Evolutionary conservation across 2,113 vertebrate species (phyloP), one percentile per base, ranked within the genome.

Genomic region (Tamias sibiricus): DNA sequence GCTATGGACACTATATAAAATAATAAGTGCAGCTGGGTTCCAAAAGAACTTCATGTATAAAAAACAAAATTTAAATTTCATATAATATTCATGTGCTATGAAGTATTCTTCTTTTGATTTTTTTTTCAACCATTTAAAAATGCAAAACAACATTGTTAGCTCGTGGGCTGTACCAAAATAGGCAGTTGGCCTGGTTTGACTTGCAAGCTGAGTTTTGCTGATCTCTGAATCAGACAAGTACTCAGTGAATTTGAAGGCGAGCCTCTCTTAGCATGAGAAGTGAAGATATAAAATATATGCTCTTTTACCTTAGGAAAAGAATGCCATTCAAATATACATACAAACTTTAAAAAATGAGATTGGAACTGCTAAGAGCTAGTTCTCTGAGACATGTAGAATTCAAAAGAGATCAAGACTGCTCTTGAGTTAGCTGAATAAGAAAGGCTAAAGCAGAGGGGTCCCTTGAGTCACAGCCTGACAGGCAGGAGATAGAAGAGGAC

Each of bases 51-150:
- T 66, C 13, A 22, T 2, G 8, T 20, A 44, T 40, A 8, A 40
- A 66, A 92, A 88, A 6, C 54, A 1, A 93, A 90, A 57, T 59
- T 37, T 82, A 93, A 91, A 52, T 40, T 62, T 87, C 54, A 24
- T 72, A 24, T 49, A 44, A 40, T 19, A 64, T 80, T 37, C 26
- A 71, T 20, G 16, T n/a, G 3, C 16, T 5, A 87, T 30, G 37
- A 64, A 79, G 6, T 74, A 77, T 24, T 71, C 40, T 24, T 71
- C 54, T 52, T 32, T n/a, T 30, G 3, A 35, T 26, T 26, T 76
- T 76, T 90, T 82, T 86, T 32, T 32, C 26, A 87, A 28, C 2
- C 3, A 24, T 26, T 86, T 92, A 77, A 47, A 83, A 89, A 83
- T 40, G 1, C 16, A 42, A 20, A 69, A 69, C 3, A 11, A 4